Evolutionary conservation across 2,888 invertebrate genomes (phyloP).

Genomic region (Brachycybe producta): DNA sequence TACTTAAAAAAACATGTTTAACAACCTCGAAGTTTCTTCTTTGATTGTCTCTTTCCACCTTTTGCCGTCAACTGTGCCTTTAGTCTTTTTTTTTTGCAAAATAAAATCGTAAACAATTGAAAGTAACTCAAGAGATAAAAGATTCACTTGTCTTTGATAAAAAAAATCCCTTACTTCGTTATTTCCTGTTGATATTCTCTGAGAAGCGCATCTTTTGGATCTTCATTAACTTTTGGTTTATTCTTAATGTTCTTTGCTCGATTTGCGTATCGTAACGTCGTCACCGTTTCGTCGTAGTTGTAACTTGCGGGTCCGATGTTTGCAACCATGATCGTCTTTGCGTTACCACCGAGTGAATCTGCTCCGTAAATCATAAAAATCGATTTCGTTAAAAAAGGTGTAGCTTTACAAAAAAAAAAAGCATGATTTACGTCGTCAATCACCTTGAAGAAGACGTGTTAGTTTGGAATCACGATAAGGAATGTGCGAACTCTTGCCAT

Average conservation of each 20-base stretch:
- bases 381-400: too few relatives aligned
- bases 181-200: slow-evolving; percentile 94
- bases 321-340: slow-evolving; percentile 98
- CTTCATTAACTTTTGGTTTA: slow-evolving; percentile 95
- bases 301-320: slow-evolving; percentile 95
- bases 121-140: neutral
- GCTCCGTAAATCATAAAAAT: slow-evolving; percentile 21
- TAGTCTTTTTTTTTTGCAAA: slow-evolving; percentile 24
- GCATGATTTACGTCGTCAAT: slow-evolving; percentile 12
- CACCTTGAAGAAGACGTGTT: slow-evolving; percentile 76
- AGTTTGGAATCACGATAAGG: slow-evolving; percentile 96
- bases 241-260: slow-evolving; percentile 98
- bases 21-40: slow-evolving; percentile 21
- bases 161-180: slow-evolving; percentile 41
- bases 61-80: slow-evolving; percentile 32
- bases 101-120: slow-evolving; percentile 1
- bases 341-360: slow-evolving; percentile 96
- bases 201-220: slow-evolving; percentile 94
- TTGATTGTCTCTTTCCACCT: slow-evolving; percentile 26
- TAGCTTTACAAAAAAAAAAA: neutral
- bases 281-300: slow-evolving; percentile 94
- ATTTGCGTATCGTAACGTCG: slow-evolving; percentile 86
- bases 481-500: slow-evolving; percentile 77
- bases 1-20: neutral
- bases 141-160: slow-evolving; percentile 6